Conservation (phyloP, 2,888 invertebrate species). For the Aphidoletes aphidimyza region DNA sequence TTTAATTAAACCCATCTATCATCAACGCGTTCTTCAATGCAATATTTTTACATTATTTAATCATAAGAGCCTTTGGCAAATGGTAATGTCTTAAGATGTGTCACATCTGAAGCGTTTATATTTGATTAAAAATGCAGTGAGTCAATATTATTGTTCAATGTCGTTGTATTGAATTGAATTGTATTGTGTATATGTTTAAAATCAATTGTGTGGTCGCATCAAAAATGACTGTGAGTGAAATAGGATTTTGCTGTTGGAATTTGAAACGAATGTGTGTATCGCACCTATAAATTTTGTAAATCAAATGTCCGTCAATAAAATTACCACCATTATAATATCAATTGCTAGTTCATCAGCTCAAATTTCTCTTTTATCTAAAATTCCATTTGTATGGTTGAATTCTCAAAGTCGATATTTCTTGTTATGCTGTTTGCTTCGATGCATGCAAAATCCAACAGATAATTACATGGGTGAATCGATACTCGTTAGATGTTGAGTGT, state of each 20-base stretch:
- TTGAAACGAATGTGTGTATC: not conserved
- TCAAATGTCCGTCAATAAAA: not conserved
- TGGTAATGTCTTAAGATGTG: too few species aligned
- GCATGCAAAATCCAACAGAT: slow-evolving; percentile 29
- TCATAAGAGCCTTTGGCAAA: too few species aligned
- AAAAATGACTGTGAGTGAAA: not conserved
- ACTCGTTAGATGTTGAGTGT: too few species aligned
- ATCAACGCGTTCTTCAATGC: too few species aligned
- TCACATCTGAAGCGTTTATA: too few species aligned
- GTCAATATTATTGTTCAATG: too few species aligned
- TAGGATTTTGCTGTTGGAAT: not conserved
- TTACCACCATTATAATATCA: not conserved
- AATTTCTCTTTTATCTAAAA: slow-evolving; percentile 13
- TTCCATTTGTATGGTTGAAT: not conserved
- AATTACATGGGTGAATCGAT: not conserved
- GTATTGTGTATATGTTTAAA: not conserved
- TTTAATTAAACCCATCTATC: too few species aligned
- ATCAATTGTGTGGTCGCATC: not conserved
- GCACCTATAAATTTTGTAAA: slow-evolving; percentile 31
- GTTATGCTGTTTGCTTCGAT: not conserved
- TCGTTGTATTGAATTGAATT: too few species aligned
- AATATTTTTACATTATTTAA: too few species aligned
- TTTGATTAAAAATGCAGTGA: too few species aligned
- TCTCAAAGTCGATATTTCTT: not conserved
- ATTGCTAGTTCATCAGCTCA: not conserved